Evolutionary conservation across 1,140 invertebrate species (phyloP).

Genomic region (Eriocheir sinensis): DNA sequence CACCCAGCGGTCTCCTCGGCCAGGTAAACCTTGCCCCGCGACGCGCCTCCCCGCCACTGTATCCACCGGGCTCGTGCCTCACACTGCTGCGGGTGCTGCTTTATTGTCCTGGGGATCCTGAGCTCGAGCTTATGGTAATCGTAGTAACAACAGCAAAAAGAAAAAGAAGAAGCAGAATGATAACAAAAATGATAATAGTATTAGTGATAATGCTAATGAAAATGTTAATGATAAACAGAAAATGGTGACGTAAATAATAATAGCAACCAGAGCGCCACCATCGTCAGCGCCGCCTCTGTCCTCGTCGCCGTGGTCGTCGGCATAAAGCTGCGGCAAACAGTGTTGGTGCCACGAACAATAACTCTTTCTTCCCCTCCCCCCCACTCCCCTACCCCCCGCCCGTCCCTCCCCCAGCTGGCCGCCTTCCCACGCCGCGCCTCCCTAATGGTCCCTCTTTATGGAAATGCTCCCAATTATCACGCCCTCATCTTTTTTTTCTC

Average conservation of each 20-base stretch:
- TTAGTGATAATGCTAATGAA: not conserved
- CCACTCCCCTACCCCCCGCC: constrained; percentile 7
- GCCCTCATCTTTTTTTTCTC: constrained; percentile 12
- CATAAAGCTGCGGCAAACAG: not conserved
- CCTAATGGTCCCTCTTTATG: constrained; percentile 23
- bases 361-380: constrained; percentile 15
- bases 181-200: not conserved
- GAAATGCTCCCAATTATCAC: constrained; percentile 24
- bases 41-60: too few relatives aligned
- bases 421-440: not conserved
- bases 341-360: not conserved
- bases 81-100: too few relatives aligned
- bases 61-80: too few relatives aligned
- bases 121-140: too few relatives aligned
- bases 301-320: not conserved
- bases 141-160: too few relatives aligned
- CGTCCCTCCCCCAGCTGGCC: not conserved
- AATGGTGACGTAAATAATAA: not conserved
- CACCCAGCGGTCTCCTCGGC: not conserved
- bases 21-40: not conserved
- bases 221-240: too few relatives aligned
- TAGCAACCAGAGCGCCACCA: not conserved
- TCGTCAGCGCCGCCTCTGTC: not conserved
- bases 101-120: too few relatives aligned
- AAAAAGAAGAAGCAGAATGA: too few relatives aligned